Conservation (phyloP, 2,888 invertebrate species). For the Xestia c-nigrum region DNA sequence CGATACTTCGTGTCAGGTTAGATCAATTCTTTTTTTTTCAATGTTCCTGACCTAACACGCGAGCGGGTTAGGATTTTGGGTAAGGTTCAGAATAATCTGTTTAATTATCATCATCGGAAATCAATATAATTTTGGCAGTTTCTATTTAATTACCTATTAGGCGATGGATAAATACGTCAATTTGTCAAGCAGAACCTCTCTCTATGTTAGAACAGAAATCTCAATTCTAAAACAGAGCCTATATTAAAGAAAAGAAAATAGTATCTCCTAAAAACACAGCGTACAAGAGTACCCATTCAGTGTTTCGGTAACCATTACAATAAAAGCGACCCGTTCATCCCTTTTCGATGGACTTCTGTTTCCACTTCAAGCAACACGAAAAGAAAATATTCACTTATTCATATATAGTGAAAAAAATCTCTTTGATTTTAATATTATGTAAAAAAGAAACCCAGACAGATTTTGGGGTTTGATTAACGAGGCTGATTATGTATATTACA, state of each 20-base stretch:
- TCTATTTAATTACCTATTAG: neutral
- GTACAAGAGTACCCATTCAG: constrained; percentile 33
- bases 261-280: constrained; percentile 19
- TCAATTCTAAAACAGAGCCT: neutral
- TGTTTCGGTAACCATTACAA: constrained; percentile 55
- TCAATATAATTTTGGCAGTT: neutral
- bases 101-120: neutral
- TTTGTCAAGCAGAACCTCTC: neutral
- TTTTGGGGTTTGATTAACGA: constrained; percentile 6
- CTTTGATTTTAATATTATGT: constrained; percentile 15
- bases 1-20: too few species aligned
- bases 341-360: constrained; percentile 47
- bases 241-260: neutral
- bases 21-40: too few species aligned
- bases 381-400: constrained; percentile 45
- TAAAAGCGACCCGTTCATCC: constrained; percentile 48
- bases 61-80: too few species aligned
- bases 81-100: too few species aligned
- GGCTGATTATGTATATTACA: neutral
- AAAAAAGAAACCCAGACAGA: neutral
- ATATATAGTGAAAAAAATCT: constrained; percentile 22
- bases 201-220: neutral
- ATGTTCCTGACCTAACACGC: too few species aligned
- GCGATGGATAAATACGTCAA: neutral
- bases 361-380: constrained; percentile 51